A percentile compares a stretch with the other conserved stretches of the same genome.
phyloP scores from a whole-genome alignment of 2,113 vertebrate genomes.

The Alligator mississippiensis region DNA sequence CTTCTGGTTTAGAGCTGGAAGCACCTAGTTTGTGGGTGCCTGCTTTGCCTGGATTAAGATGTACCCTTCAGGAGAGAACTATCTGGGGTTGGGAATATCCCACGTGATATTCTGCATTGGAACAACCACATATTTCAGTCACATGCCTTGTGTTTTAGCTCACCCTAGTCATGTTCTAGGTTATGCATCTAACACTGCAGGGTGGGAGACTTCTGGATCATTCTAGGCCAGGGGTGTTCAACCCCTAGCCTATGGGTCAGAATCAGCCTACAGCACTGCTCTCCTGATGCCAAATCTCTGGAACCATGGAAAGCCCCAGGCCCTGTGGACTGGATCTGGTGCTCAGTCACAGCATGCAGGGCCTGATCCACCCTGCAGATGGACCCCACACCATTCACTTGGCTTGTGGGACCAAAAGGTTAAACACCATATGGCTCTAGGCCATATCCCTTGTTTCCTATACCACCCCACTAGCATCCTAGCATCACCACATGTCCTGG shows the following conservation, averaged over 20 bases:
- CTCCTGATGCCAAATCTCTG: no score
- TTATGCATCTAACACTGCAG: accelerated
- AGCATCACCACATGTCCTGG: neutral
- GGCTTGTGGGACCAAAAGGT: no score
- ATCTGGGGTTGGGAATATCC: neutral
- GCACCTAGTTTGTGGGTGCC: neutral
- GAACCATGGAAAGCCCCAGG: no score
- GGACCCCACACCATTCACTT: no score
- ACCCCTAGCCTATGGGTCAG: no score
- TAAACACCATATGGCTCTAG: neutral
- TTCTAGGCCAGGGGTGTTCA: neutral
- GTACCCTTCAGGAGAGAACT: neutral
- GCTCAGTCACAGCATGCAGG: no score
- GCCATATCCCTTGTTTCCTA: neutral
- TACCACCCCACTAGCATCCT: neutral
- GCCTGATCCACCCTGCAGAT: no score
- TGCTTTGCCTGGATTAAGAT: neutral
- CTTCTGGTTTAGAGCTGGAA: no score
- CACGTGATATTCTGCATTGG: neutral
- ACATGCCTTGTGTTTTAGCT: neutral
- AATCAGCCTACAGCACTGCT: no score
- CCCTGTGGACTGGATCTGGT: no score
- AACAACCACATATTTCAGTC: neutral
- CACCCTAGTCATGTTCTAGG: no score
- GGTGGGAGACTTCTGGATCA: neutral